Conservation (phyloP, 2,797 vertebrate species). For the Melopsittacus undulatus region DNA sequence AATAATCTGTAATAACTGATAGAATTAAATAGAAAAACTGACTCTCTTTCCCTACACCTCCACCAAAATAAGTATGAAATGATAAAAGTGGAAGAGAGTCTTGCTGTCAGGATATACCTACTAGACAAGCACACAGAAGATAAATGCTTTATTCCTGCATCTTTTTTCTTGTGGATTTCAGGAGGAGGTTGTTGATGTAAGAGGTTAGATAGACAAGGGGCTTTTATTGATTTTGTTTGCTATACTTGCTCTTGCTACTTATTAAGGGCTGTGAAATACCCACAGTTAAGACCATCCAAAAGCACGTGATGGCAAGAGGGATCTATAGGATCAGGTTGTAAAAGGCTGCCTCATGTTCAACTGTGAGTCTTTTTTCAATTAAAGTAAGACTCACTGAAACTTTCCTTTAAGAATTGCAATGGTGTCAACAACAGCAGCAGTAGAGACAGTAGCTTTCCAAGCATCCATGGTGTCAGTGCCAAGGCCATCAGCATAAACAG, state of each 20-base stretch:
- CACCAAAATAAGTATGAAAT: slow-evolving; percentile 18
- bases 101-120: slow-evolving; percentile 1
- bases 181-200: not conserved
- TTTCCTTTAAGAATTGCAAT: slow-evolving; percentile 1
- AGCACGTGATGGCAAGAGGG: not conserved
- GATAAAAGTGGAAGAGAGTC: not conserved
- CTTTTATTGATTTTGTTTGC: slow-evolving; percentile 46
- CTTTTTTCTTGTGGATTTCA: slow-evolving; percentile 17
- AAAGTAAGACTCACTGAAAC: not conserved
- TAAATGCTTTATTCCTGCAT: not conserved
- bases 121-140: slow-evolving; percentile 6
- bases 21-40: slow-evolving; percentile 25
- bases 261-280: slow-evolving; percentile 27
- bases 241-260: slow-evolving; percentile 4
- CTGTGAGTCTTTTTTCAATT: not conserved
- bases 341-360: not conserved
- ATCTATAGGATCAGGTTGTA: not conserved
- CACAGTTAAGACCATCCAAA: not conserved
- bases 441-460: slow-evolving; percentile 27
- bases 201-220: not conserved
- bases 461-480: slow-evolving; percentile 14
- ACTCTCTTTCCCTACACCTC: not conserved
- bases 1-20: not conserved
- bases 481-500: slow-evolving; percentile 49
- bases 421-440: not conserved